Evolutionary conservation across 2,113 vertebrate genomes (phyloP).

Genomic region (Balaenoptera acutorostrata): DNA sequence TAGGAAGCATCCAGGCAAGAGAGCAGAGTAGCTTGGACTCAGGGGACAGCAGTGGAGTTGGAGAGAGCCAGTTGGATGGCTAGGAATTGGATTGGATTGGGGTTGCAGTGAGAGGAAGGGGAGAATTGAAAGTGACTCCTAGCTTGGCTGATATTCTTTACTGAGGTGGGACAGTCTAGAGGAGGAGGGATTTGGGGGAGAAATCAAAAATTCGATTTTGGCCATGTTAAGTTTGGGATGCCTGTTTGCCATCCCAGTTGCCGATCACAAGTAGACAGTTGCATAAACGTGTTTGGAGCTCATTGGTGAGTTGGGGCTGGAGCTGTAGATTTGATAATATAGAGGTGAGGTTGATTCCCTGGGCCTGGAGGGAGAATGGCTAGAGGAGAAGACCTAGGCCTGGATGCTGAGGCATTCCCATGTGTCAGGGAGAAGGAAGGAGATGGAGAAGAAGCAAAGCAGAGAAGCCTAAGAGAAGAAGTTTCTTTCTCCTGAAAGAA

Average conservation of each 20-base stretch:
- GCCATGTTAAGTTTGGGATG: background rate
- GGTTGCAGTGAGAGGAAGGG: background rate
- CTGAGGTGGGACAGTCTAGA: background rate
- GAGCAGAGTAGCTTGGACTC: background rate
- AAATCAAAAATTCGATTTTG: background rate
- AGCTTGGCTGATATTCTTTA: background rate
- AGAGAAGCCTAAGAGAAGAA: background rate
- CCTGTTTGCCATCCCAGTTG: background rate
- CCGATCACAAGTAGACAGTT: background rate
- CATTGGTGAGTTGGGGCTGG: background rate
- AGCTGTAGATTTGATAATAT: background rate
- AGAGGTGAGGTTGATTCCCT: background rate
- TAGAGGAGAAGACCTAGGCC: background rate
- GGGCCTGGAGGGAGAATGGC: background rate
- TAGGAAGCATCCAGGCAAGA: background rate
- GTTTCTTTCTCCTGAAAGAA: background rate
- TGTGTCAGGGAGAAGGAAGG: background rate
- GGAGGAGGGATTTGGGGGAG: background rate
- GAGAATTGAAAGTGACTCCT: background rate
- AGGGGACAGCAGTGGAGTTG: background rate
- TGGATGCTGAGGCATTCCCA: no score
- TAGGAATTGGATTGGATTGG: background rate
- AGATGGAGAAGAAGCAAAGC: background rate
- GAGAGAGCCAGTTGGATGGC: background rate
- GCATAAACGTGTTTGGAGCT: background rate